Percentiles rank a stretch among this genome's conserved stretches.
phyloP scores from a whole-genome alignment of 2,113 vertebrate genomes.

The Vireo altiloquus region DNA sequence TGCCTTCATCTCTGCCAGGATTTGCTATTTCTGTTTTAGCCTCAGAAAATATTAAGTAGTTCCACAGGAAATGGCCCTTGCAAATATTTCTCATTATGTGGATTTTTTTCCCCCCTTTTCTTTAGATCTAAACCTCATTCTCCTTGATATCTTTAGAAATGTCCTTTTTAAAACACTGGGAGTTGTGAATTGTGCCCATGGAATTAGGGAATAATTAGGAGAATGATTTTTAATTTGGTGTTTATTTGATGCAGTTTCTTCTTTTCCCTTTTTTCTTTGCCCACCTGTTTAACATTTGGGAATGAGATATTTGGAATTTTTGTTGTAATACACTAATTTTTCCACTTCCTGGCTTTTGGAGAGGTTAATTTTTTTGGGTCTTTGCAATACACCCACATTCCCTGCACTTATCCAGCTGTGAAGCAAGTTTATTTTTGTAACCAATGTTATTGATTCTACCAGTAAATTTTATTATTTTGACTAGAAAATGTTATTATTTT shows the following conservation, averaged over 20 bases:
- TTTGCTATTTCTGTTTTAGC: not conserved
- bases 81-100: not conserved
- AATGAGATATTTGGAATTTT: rapidly evolving
- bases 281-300: not conserved
- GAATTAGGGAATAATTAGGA: not conserved
- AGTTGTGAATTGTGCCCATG: not conserved
- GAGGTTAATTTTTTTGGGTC: not conserved
- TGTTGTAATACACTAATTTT: not conserved
- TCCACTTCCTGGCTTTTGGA: not conserved
- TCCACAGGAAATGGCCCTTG: not conserved
- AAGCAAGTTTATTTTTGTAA: not conserved
- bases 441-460: not conserved
- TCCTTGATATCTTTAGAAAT: not conserved
- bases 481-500: not conserved
- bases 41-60: not conserved
- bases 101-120: not conserved
- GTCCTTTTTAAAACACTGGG: not conserved
- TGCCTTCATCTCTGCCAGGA: not conserved
- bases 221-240: not conserved
- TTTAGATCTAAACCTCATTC: not conserved
- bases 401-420: rapidly evolving
- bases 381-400: not conserved
- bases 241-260: not conserved
- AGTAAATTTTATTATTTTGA: not conserved
- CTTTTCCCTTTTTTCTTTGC: not conserved